Evolutionary conservation across 2,113 vertebrate species (phyloP).

Genomic region (Eptatretus burgeri): DNA sequence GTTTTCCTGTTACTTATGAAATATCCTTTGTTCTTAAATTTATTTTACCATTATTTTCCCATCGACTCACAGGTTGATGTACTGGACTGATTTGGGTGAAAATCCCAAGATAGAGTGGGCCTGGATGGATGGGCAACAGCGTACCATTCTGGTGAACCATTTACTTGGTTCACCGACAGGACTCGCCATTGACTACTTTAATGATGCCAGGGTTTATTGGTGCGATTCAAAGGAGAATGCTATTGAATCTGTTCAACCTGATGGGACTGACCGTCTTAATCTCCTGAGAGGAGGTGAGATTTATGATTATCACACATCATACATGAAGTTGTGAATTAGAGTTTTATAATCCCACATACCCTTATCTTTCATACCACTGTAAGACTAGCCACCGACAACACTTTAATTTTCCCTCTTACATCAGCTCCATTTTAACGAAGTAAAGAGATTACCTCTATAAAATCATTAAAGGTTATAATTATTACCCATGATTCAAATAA

Average conservation of each 20-base stretch:
- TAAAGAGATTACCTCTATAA: too few species aligned
- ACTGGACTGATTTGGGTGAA: neutral
- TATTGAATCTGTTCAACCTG: neutral
- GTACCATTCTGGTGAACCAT: neutral
- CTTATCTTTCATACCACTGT: too few species aligned
- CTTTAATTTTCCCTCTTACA: too few species aligned
- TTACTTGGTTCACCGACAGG: neutral
- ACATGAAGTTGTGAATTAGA: neutral
- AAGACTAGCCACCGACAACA: too few species aligned
- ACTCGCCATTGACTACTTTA: neutral
- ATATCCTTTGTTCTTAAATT: too few species aligned
- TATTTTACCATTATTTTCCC: too few species aligned
- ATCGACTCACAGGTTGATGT: neutral
- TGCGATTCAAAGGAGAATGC: neutral
- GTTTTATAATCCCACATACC: neutral
- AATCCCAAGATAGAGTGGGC: neutral
- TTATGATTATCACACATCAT: too few species aligned
- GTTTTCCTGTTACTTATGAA: too few species aligned
- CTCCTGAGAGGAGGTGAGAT: neutral
- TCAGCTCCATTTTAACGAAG: too few species aligned
- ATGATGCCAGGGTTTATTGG: neutral
- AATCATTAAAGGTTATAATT: too few species aligned
- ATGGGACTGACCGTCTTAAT: neutral
- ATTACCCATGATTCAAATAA: too few species aligned
- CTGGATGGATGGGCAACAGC: constrained; percentile 1